A percentile compares a stretch with the other conserved stretches of the same genome.
Evolutionary conservation across 2,797 vertebrate genomes (phyloP).

Genomic region (Fistularia tabacaria): DNA sequence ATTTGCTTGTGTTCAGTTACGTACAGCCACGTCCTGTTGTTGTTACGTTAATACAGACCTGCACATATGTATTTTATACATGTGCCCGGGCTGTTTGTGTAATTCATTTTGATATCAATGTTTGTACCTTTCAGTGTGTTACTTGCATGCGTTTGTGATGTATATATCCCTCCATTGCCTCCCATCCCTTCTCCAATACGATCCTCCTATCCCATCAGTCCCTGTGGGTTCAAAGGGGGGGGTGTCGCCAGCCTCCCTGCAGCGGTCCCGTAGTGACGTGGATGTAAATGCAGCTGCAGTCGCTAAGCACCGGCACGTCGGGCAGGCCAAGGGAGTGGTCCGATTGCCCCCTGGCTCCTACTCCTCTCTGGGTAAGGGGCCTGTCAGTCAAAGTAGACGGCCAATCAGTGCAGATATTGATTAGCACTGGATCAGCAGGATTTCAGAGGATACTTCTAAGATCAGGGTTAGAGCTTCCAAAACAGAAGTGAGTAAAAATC

Average conservation of each 20-base stretch:
- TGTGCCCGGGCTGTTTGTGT: slow-evolving; percentile 34
- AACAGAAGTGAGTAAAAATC: too few species aligned
- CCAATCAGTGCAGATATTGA: slow-evolving; percentile 17
- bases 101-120: slow-evolving; percentile 42
- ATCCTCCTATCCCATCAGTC: slow-evolving; percentile 67
- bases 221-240: slow-evolving; percentile 76
- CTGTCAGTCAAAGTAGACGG: slow-evolving; percentile 35
- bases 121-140: slow-evolving; percentile 43
- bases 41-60: slow-evolving; percentile 34
- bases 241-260: slow-evolving; percentile 80
- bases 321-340: slow-evolving; percentile 73
- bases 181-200: slow-evolving; percentile 48
- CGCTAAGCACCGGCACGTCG: slow-evolving; percentile 85
- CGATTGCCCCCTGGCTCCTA: slow-evolving; percentile 87
- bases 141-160: slow-evolving; percentile 60
- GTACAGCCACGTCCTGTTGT: slow-evolving; percentile 35
- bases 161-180: slow-evolving; percentile 59
- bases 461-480: slow-evolving; percentile 9
- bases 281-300: slow-evolving; percentile 92
- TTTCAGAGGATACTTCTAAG: neutral
- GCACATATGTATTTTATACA: slow-evolving; percentile 6
- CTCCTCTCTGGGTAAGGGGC: slow-evolving; percentile 87
- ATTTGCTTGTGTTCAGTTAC: slow-evolving; percentile 39
- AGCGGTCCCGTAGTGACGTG: slow-evolving; percentile 93
- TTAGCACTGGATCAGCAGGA: slow-evolving; percentile 19